phyloP scores from a whole-genome alignment of 2,888 invertebrate species.

The Cenopis cana region DNA sequence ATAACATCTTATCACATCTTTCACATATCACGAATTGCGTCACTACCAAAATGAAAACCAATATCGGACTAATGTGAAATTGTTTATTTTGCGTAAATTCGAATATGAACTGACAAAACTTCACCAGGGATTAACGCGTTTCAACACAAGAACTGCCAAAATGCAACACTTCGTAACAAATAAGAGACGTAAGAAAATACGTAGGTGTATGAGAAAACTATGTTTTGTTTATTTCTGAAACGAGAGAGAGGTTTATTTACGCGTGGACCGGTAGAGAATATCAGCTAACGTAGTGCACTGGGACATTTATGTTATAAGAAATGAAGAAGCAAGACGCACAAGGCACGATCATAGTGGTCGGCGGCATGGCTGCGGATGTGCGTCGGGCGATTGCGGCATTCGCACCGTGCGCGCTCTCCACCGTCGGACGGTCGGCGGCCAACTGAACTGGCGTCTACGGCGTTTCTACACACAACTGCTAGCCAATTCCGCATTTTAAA shows the following conservation, averaged over 20 bases:
- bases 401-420: conserved; percentile 73
- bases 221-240: conserved; percentile 47
- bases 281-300: conserved; percentile 18
- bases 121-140: conserved; percentile 52
- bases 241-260: conserved; percentile 35
- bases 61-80: conserved; percentile 69
- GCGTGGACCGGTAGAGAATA: conserved; percentile 9
- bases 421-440: conserved; percentile 78
- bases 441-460: conserved; percentile 67
- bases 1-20: conserved; percentile 66
- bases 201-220: conserved; percentile 51
- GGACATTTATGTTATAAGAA: conserved; percentile 40
- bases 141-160: conserved; percentile 60
- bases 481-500: conserved; percentile 83
- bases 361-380: conserved; percentile 77
- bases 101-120: conserved; percentile 63
- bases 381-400: conserved; percentile 61
- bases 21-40: conserved; percentile 68
- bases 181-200: conserved; percentile 53
- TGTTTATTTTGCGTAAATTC: conserved; percentile 58
- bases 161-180: conserved; percentile 57
- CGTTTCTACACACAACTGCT: conserved; percentile 70
- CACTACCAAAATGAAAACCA: conserved; percentile 79
- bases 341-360: conserved; percentile 82
- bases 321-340: conserved; percentile 72